Base-by-base conservation (phyloP, 2,113 vertebrate genomes). In the Campylomormyrus numenius region DNA sequence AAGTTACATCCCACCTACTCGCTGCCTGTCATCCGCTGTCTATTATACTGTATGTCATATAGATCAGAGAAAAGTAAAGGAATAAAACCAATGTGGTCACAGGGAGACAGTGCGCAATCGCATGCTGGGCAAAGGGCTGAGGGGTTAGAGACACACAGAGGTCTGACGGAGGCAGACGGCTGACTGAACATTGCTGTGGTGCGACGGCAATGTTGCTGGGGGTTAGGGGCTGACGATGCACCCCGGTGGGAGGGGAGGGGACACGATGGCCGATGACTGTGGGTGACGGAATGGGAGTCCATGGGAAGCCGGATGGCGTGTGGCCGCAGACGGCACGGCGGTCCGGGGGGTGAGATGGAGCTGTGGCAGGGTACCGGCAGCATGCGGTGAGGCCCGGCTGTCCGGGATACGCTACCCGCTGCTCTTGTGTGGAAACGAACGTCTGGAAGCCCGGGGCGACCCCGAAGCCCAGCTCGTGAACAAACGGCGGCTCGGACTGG, bases 381-480 rank as follows among this genome's bases (percentile, higher is more conserved):
- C 95, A 89, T 88, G 91, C 89, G 95, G 93, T 93, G 93, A 92
- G 91, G 92, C 92, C 91, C 91, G 90, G 92, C 91, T 94, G 89
- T 53, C 91, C 94, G 92, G 94, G 48, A 88, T 92, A 89, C 94
- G 80, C 94, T 95, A 95, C 95, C 95, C 94, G 94, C 95, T 96
- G 95, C 94, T 95, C 94, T 94, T 95, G 95, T 74, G 93, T 94
- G 94, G 94, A 95, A 94, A 94, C 97, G 0, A 99, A 98, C 5
- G 97, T 98, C 96, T 99, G 95, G 95, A 95, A 96, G 90, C 95
- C 95, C 6, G 94, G 95, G 94, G 94, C 89, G 85, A 94, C 94
- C 93, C 95, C 95, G 27, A 96, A 96, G 92, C 95, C 95, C 92
- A 95, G 95, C 94, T 95, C 91, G 74, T 94, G 94, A 91, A 94